A percentile compares a stretch with the other conserved stretches of the same genome.
Evolutionary conservation across 1,140 invertebrate genomes (phyloP).

Genomic region (Ceratoteleas bidentatus): DNA sequence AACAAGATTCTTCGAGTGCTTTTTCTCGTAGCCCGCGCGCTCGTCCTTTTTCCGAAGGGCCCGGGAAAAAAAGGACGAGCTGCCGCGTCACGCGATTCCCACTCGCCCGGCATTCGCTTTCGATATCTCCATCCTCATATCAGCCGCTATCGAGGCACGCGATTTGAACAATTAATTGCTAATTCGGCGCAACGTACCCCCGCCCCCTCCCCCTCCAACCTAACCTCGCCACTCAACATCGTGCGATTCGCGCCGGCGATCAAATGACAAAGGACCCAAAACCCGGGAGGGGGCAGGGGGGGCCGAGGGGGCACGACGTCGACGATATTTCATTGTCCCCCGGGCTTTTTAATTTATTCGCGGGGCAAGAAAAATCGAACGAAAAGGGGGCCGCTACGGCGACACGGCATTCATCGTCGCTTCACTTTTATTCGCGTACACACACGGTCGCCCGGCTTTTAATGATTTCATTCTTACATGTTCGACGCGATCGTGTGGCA

Average conservation of each 20-base stretch:
- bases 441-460: slow-evolving; percentile 46
- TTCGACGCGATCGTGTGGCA: slow-evolving; percentile 62
- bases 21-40: slow-evolving; percentile 63
- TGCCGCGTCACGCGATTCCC: slow-evolving; percentile 68
- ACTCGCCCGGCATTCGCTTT: slow-evolving; percentile 65
- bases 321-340: slow-evolving; percentile 51
- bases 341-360: slow-evolving; percentile 54
- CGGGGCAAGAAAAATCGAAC: slow-evolving; percentile 47
- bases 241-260: not conserved
- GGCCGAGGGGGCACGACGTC: slow-evolving; percentile 31
- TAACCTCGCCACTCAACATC: too few relatives aligned
- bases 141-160: slow-evolving; percentile 52
- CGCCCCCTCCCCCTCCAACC: too few relatives aligned
- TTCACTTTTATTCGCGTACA: slow-evolving; percentile 60
- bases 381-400: slow-evolving; percentile 18
- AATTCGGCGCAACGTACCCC: slow-evolving; percentile 1
- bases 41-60: slow-evolving; percentile 38
- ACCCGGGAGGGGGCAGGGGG: not conserved
- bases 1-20: slow-evolving; percentile 69
- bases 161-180: slow-evolving; percentile 58
- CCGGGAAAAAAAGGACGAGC: slow-evolving; percentile 56
- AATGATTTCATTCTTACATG: slow-evolving; percentile 68
- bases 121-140: slow-evolving; percentile 62
- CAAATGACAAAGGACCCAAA: not conserved
- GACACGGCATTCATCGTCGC: slow-evolving; percentile 58